A percentile compares a stretch with the other conserved stretches of the same genome.
These are phyloP conservation scores for Aramus guarauna DNA, from an alignment of 2,113 vertebrate species.

Conservation along the genomic window DNA sequence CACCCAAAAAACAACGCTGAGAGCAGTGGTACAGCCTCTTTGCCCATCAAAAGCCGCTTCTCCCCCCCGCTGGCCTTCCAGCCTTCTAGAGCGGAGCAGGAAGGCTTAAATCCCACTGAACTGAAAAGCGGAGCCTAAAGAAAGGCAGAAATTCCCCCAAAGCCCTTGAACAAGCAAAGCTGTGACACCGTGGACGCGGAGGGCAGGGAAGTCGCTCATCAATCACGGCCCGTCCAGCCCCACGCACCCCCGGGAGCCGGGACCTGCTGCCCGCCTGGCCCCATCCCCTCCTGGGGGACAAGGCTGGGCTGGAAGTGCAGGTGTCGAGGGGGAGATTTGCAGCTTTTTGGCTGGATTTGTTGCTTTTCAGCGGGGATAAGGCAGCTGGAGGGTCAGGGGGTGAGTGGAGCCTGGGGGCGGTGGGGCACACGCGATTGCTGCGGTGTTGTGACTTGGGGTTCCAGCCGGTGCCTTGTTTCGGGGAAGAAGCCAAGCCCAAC, in stretches of 20 bases:
- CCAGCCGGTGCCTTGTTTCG: background rate
- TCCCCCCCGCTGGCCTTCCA: background rate
- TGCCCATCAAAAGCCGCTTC: background rate
- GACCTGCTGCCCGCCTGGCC: background rate
- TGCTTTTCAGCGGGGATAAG: fast-evolving
- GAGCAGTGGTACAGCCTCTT: background rate
- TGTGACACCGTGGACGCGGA: fast-evolving
- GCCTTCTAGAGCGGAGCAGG: background rate
- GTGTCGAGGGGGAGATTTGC: background rate
- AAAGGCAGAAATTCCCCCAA: background rate
- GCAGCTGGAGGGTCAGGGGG: background rate
- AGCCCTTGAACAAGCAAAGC: background rate
- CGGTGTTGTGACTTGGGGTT: background rate
- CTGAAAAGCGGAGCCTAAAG: background rate
- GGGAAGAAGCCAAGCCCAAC: background rate
- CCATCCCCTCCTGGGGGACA: background rate
- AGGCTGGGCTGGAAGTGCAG: background rate
- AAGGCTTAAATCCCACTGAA: background rate
- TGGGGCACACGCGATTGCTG: fast-evolving
- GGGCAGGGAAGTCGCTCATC: background rate
- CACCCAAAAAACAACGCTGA: background rate
- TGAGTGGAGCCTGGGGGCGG: background rate
- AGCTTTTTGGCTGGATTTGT: background rate
- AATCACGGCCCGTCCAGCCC: background rate
- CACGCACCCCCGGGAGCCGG: fast-evolving